Evolutionary conservation across 2,888 invertebrate genomes (phyloP).

Genomic region (Baronia brevicornis): DNA sequence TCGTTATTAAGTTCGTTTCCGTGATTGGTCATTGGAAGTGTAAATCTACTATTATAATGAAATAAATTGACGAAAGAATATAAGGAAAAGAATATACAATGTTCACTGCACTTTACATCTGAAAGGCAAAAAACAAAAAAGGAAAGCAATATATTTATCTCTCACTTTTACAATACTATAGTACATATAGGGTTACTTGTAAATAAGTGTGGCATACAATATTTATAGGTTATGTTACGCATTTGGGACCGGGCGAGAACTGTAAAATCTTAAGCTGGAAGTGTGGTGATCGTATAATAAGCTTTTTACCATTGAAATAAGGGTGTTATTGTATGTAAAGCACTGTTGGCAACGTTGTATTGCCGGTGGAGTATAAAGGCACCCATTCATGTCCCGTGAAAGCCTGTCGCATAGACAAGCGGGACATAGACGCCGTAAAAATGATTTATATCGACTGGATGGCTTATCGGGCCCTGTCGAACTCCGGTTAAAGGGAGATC

Average conservation of each 20-base stretch:
- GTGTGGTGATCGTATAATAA: constrained; percentile 20
- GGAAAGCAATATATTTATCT: no score
- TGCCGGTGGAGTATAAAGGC: constrained; percentile 54
- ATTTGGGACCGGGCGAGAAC: constrained; percentile 42
- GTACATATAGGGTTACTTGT: constrained; percentile 28
- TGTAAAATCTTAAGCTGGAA: constrained; percentile 21
- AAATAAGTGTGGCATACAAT: constrained; percentile 45
- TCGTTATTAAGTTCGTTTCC: no score
- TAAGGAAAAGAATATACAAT: no score
- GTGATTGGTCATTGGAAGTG: no score
- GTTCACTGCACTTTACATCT: constrained; percentile 16
- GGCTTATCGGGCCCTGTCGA: constrained; percentile 59
- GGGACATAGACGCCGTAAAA: constrained; percentile 52
- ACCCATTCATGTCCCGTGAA: constrained; percentile 58
- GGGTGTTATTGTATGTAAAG: constrained; percentile 13
- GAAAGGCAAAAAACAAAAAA: constrained; percentile 14
- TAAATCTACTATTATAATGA: no score
- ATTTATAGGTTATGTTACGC: constrained; percentile 61
- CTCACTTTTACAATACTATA: constrained; percentile 13
- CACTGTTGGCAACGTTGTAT: constrained; percentile 28
- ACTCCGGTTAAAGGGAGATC: constrained; percentile 48
- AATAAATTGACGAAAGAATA: no score
- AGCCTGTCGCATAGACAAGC: constrained; percentile 63
- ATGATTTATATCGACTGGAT: constrained; percentile 62
- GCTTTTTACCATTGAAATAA: constrained; percentile 23